phyloP scores from a whole-genome alignment of 2,113 vertebrate genomes.

The Shinisaurus crocodilurus region DNA sequence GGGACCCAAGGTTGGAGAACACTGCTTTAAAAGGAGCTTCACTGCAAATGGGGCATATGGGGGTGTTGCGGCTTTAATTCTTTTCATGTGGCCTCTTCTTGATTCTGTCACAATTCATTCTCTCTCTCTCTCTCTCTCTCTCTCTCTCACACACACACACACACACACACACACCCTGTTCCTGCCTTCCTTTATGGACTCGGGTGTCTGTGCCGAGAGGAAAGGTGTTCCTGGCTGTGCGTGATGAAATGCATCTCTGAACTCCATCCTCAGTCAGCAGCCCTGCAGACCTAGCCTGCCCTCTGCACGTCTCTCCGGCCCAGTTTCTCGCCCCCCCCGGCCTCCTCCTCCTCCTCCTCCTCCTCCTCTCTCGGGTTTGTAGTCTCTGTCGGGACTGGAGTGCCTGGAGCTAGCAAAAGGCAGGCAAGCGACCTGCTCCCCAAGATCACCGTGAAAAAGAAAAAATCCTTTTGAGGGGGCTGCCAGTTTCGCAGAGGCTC shows the following conservation, averaged over 20 bases:
- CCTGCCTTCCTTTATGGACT: not conserved
- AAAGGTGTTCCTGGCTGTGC: not conserved
- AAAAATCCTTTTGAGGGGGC: not conserved
- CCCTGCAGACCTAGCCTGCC: not conserved
- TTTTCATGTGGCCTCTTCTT: not conserved
- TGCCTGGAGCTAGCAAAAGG: not conserved
- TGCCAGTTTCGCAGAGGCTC: too few relatives aligned
- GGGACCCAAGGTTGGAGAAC: too few relatives aligned
- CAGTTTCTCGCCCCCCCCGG: too few relatives aligned
- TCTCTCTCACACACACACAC: not conserved
- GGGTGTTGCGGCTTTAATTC: too few relatives aligned
- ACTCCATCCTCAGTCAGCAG: not conserved
- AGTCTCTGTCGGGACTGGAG: rapidly evolving
- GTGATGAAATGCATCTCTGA: not conserved
- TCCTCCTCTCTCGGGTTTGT: not conserved
- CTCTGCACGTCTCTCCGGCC: not conserved
- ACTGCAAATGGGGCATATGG: too few relatives aligned
- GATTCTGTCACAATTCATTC: not conserved
- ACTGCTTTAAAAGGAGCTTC: not conserved
- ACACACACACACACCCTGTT: too few relatives aligned
- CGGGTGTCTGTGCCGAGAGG: not conserved
- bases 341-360: not conserved
- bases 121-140: not conserved
- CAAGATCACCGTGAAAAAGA: not conserved
- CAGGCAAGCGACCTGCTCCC: too few relatives aligned